Conservation (phyloP, 30 jellyfish, hydroid and myxozoan genomes). For the Catostylus mosaicus region DNA sequence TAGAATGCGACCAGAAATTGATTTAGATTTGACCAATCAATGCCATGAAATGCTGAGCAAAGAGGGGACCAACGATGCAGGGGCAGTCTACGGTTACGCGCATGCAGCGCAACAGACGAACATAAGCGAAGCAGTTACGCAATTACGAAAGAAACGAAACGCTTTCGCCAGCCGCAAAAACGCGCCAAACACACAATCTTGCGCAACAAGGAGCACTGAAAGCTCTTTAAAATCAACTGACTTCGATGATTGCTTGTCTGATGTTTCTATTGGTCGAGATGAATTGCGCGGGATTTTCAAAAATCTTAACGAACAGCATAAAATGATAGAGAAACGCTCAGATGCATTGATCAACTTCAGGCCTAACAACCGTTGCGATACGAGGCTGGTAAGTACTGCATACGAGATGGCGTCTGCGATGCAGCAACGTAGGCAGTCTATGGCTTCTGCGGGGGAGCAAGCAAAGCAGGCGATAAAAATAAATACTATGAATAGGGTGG, state of each 20-base stretch:
- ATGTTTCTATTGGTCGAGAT: constrained; percentile 16
- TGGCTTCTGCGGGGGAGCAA: constrained; percentile 36
- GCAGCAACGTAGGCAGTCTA: neutral
- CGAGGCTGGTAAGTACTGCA: constrained; percentile 24
- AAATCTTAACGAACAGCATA: constrained; percentile 27
- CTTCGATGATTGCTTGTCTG: constrained; percentile 22
- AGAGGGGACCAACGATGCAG: neutral
- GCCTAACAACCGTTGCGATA: constrained; percentile 39
- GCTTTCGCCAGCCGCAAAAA: neutral
- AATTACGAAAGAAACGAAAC: constrained; percentile 17
- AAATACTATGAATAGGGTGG: neutral
- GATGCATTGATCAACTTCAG: constrained; percentile 52
- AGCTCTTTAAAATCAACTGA: constrained; percentile 49
- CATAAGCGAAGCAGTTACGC: neutral
- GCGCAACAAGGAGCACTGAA: constrained; percentile 22
- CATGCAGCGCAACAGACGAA: neutral
- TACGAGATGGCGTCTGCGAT: constrained; percentile 57
- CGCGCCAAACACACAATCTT: neutral
- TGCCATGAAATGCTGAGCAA: neutral
- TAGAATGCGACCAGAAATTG: neutral
- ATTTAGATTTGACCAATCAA: neutral
- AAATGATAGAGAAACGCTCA: constrained; percentile 52
- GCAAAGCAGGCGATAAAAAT: neutral
- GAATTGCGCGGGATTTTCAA: constrained; percentile 31
- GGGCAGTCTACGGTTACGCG: neutral